Conservation (phyloP, 2,888 invertebrate genomes). For the Aphrophora alni region DNA sequence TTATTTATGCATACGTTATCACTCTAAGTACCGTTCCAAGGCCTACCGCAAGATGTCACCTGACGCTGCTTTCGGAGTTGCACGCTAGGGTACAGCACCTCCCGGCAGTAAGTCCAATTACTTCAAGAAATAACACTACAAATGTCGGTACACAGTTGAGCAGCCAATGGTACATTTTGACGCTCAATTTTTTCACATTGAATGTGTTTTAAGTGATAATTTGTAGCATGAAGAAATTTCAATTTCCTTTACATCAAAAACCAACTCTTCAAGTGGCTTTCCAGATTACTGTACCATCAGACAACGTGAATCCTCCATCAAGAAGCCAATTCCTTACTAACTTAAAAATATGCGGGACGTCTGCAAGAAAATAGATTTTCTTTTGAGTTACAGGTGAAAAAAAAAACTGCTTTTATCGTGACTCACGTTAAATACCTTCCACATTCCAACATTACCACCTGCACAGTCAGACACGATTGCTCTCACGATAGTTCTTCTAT, state of each 20-base stretch:
- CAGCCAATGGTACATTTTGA: constrained; percentile 16
- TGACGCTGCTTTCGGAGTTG: no score
- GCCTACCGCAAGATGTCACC: no score
- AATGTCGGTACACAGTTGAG: no score
- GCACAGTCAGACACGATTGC: constrained; percentile 17
- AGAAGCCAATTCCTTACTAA: not conserved
- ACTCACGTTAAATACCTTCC: no score
- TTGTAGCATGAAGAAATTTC: constrained; percentile 18
- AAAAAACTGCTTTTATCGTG: not conserved
- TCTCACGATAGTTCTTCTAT: not conserved
- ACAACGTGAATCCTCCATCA: constrained; percentile 8
- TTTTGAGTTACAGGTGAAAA: not conserved
- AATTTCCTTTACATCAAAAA: not conserved
- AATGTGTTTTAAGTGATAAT: not conserved
- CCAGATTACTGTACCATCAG: constrained; percentile 1
- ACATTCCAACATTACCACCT: constrained; percentile 13
- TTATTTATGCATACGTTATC: no score
- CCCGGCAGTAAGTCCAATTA: no score
- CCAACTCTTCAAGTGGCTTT: not conserved
- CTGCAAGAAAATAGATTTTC: constrained; percentile 13
- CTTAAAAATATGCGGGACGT: constrained; percentile 11
- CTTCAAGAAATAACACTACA: no score
- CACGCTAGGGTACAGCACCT: no score
- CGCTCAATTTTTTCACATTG: no score
- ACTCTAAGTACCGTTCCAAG: no score